Evolutionary conservation across 1,140 invertebrate genomes (phyloP).

Genomic region (Aphaenogaster ashmeadi): DNA sequence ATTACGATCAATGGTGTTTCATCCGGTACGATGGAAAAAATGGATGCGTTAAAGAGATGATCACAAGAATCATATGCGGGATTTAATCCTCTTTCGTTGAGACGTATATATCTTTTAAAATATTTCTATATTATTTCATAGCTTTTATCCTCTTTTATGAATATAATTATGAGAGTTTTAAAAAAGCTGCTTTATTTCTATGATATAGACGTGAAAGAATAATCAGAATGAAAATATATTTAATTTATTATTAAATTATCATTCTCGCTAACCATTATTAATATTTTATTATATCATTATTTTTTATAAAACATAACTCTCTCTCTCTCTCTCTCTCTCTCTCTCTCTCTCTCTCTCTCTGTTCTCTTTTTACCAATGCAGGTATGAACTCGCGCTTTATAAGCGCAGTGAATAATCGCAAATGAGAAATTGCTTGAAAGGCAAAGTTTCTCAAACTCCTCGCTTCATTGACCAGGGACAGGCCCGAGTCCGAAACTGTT

Average conservation of each 20-base stretch:
- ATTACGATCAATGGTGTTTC: conserved; percentile 7
- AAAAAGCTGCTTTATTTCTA: not conserved
- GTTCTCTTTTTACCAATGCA: too few species aligned
- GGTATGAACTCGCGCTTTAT: not conserved
- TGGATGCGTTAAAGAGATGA: not conserved
- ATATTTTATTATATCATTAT: not conserved
- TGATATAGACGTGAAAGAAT: not conserved
- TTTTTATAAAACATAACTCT: not conserved
- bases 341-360: not conserved
- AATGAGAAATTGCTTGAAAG: conserved; percentile 15
- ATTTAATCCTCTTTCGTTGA: not conserved
- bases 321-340: not conserved
- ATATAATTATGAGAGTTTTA: not conserved
- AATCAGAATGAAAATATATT: not conserved
- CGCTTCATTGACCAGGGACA: not conserved
- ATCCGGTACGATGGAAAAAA: not conserved
- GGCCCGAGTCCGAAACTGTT: conserved; percentile 1
- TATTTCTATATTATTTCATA: conserved; percentile 19
- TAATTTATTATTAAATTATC: not conserved
- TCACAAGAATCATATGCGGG: not conserved
- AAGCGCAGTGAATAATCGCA: not conserved
- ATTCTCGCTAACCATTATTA: not conserved
- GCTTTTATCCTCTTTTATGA: not conserved
- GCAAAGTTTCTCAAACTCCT: not conserved
- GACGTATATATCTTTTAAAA: not conserved